Evolutionary conservation across 2,797 vertebrate genomes (phyloP), one percentile per base, ranked within the genome.

Genomic region (Echeneis naucrates): DNA sequence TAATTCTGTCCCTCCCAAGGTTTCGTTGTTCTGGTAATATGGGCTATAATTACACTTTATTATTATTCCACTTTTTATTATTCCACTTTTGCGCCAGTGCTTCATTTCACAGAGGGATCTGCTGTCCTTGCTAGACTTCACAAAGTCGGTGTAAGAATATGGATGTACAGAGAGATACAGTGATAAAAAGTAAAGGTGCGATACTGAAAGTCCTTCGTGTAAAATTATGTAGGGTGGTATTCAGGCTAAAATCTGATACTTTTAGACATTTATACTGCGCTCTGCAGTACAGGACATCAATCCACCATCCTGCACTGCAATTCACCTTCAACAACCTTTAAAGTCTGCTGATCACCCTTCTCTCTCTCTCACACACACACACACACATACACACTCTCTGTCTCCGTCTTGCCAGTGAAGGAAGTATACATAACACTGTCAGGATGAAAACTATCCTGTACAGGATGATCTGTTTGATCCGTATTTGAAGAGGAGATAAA

Each of bases 281-380:
- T 55, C 45, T 47, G 53, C 58, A 38, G 48, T 14, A 26, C 17
- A 40, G 21, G 21, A 61, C 65, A 71, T 75, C 56, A 62, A 38
- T 82, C 73, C 21, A 17, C 60, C 24, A 38, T 21, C 53, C 64
- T 42, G 16, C 57, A 23, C 53, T 24, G 50, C 27, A 45, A 17
- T 63, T 68, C 68, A 78, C 72, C 67, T 77, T 78, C 72, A 81
- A 57, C 51, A 32, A 71, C 65, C 37, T 68, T 54, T 10, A 68
- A 68, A 64, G 54, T 33, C 8, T 14, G 17, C 60, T 32, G 37
- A 74, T 58, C 35, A 72, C n/a, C n/a, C n/a, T n/a, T n/a, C n/a
- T n/a, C n/a, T n/a, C n/a, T n/a, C n/a, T 68, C 44, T 16, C 52
- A 19, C 50, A 19, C 47, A 26, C 47, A 16, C 47, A 16, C 45